Evolutionary conservation across 2,113 vertebrate genomes (phyloP).

Genomic region (Passer domesticus): DNA sequence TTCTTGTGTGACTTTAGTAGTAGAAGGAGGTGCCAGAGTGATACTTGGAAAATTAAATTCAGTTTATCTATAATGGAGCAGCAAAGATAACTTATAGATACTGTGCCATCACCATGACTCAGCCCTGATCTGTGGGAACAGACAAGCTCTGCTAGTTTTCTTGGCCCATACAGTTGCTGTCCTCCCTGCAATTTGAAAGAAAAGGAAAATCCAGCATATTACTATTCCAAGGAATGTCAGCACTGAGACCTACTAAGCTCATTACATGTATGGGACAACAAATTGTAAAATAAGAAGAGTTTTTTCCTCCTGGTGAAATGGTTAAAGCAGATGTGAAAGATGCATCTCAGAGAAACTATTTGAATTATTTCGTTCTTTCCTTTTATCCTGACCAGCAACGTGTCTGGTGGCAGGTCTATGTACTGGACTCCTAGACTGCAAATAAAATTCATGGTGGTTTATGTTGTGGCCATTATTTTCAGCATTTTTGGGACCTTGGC

Average conservation of each 20-base stretch:
- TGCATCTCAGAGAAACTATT: neutral
- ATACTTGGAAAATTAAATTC: neutral
- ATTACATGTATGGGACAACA: rapidly evolving
- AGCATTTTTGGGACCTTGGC: neutral
- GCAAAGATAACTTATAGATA: neutral
- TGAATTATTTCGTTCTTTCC: neutral
- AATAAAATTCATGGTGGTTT: neutral
- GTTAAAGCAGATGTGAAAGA: neutral
- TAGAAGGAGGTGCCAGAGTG: neutral
- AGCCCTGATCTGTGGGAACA: neutral
- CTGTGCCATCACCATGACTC: neutral
- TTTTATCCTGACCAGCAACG: neutral
- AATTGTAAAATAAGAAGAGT: neutral
- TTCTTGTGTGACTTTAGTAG: neutral
- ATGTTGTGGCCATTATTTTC: neutral
- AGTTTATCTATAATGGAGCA: neutral
- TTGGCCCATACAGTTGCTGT: neutral
- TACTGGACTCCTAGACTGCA: neutral
- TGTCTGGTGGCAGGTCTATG: neutral
- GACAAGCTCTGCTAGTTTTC: neutral
- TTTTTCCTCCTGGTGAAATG: neutral
- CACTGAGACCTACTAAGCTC: neutral
- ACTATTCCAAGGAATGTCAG: neutral
- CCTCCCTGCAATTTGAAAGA: neutral
- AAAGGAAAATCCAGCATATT: neutral